Evolutionary conservation across 2,888 invertebrate species (phyloP).

Genomic region (Hipparchia sbordonii): DNA sequence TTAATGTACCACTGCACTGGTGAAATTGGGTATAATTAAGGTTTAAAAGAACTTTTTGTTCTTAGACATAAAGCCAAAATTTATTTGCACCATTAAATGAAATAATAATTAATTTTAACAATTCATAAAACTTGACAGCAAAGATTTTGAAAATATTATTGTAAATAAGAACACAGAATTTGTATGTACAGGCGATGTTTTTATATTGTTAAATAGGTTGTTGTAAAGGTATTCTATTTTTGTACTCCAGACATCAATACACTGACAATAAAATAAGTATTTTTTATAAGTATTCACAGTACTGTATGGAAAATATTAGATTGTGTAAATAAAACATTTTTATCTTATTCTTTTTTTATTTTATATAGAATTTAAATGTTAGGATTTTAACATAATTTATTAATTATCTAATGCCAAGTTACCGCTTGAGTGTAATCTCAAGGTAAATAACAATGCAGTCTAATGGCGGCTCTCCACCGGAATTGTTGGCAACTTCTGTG

Average conservation of each 20-base stretch:
- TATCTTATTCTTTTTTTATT: slow-evolving; percentile 6
- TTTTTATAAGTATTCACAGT: slow-evolving; percentile 11
- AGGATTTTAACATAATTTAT: no score
- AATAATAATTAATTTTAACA: background rate
- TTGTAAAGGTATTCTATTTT: background rate
- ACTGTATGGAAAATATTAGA: slow-evolving; percentile 9
- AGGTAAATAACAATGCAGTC: no score
- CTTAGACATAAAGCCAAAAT: no score
- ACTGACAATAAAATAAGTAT: slow-evolving; percentile 17
- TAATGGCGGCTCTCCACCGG: no score
- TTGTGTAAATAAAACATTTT: slow-evolving; percentile 5
- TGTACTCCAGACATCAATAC: slow-evolving; percentile 9
- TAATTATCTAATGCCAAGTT: no score
- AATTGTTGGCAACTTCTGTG: no score
- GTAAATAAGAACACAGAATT: background rate
- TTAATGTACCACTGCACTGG: no score
- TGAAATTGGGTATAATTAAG: no score
- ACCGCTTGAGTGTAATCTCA: no score
- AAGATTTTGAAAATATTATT: background rate
- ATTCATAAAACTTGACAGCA: background rate
- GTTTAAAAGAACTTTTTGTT: no score
- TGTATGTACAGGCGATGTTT: background rate
- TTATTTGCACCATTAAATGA: no score
- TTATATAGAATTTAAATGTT: background rate
- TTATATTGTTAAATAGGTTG: background rate